phyloP scores from a whole-genome alignment of 2,113 vertebrate species.

The Polypterus bichir region DNA sequence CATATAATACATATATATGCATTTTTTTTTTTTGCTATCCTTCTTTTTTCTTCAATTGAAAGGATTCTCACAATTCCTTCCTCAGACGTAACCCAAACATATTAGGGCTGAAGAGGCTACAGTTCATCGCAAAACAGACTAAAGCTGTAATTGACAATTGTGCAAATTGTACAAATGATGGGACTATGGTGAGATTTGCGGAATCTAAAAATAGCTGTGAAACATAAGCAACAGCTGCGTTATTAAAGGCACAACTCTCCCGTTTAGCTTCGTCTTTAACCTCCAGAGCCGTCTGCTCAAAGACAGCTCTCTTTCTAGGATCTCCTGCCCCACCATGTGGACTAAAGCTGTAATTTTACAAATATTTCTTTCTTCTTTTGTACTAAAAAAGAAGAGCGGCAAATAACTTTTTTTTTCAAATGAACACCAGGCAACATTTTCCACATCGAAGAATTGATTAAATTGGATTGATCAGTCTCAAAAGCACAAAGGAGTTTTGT shows the following conservation, averaged over 20 bases:
- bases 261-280: not conserved
- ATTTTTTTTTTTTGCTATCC: no score
- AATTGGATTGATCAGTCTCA: no score
- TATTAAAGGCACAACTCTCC: not conserved
- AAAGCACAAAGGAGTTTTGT: no score
- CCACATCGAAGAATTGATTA: no score
- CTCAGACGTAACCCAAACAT: not conserved
- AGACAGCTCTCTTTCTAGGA: conserved; percentile 39
- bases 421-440: no score
- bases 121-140: not conserved
- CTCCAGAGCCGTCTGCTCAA: not conserved
- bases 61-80: no score
- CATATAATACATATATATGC: no score
- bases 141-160: not conserved
- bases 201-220: not conserved
- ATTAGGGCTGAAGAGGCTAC: not conserved
- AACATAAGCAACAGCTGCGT: not conserved
- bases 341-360: conserved; percentile 52
- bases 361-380: not conserved
- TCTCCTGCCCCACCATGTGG: conserved; percentile 88
- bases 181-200: not conserved
- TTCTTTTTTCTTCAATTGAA: no score
- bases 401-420: no score
- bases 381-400: no score
- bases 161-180: not conserved